These are phyloP conservation scores for Calosoma granatense DNA, from an alignment of 1,140 invertebrate genomes.

Conservation along the genomic window DNA sequence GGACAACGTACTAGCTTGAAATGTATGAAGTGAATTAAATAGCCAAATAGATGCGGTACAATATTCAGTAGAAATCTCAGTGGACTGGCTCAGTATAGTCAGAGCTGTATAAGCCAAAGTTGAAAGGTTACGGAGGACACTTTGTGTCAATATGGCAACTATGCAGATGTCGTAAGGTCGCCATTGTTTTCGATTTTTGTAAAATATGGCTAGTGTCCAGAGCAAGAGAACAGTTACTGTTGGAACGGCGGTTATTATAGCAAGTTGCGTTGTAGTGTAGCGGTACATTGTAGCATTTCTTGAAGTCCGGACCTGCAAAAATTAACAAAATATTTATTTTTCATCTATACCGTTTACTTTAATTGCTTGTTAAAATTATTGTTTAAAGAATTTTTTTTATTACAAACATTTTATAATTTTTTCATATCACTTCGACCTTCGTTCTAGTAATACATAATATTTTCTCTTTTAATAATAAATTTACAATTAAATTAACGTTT, in stretches of 20 bases:
- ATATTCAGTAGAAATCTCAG: constrained; percentile 23
- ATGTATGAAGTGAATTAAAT: constrained; percentile 39
- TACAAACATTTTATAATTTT: not conserved
- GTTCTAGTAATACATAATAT: too few relatives aligned
- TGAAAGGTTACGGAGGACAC: constrained; percentile 34
- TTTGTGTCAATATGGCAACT: constrained; percentile 33
- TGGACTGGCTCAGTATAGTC: constrained; percentile 27
- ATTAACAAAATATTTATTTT: too few relatives aligned
- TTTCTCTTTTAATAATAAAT: too few relatives aligned
- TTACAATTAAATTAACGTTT: too few relatives aligned
- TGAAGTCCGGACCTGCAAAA: not conserved
- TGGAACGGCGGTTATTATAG: constrained; percentile 33
- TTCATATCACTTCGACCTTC: not conserved
- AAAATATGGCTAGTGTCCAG: constrained; percentile 35
- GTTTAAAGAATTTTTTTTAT: not conserved
- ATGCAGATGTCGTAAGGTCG: constrained; percentile 41
- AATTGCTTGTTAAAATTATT: not conserved
- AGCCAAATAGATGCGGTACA: constrained; percentile 40
- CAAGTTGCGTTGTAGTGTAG: constrained; percentile 30
- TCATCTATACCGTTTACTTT: too few relatives aligned
- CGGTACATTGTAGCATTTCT: constrained; percentile 24
- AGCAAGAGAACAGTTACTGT: constrained; percentile 32
- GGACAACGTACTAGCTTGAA: constrained; percentile 42
- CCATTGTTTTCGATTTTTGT: constrained; percentile 38
- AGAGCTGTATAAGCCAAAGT: constrained; percentile 34